Conservation (phyloP, 2,888 invertebrate genomes). For the Chymomyza procnemis region DNA sequence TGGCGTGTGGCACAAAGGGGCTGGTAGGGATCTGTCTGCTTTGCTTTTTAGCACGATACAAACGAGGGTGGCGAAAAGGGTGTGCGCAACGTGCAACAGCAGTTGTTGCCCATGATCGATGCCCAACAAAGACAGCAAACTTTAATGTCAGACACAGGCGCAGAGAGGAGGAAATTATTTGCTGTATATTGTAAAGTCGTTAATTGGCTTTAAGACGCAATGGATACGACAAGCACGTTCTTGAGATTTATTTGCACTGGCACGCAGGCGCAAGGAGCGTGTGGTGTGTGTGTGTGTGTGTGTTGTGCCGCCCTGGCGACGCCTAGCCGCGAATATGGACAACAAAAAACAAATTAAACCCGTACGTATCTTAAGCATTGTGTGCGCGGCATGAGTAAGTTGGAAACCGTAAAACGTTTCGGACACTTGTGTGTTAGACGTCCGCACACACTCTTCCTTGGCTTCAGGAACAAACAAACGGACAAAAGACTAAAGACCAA, state of each 20-base stretch:
- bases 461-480: not conserved
- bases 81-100: constrained; percentile 11
- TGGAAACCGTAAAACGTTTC: not conserved
- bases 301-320: constrained; percentile 26
- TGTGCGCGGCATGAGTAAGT: constrained; percentile 48
- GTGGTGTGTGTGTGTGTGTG: constrained; percentile 38
- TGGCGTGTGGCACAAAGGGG: constrained; percentile 15
- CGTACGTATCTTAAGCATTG: constrained; percentile 31
- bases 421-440: not conserved
- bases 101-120: not conserved
- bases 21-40: constrained; percentile 41
- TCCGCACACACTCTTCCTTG: not conserved
- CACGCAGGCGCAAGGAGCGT: constrained; percentile 1
- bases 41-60: constrained; percentile 17
- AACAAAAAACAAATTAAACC: constrained; percentile 36
- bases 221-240: constrained; percentile 22
- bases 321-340: constrained; percentile 14
- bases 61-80: constrained; percentile 24
- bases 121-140: constrained; percentile 9
- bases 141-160: constrained; percentile 23
- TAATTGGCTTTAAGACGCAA: constrained; percentile 57
- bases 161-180: constrained; percentile 15
- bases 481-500: not conserved
- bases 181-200: constrained; percentile 36
- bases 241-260: constrained; percentile 1